A percentile compares a stretch with the other conserved stretches of the same genome.
These are phyloP conservation scores for Amaurobius ferox DNA, from an alignment of 2,888 invertebrate species.

Conservation along the genomic window DNA sequence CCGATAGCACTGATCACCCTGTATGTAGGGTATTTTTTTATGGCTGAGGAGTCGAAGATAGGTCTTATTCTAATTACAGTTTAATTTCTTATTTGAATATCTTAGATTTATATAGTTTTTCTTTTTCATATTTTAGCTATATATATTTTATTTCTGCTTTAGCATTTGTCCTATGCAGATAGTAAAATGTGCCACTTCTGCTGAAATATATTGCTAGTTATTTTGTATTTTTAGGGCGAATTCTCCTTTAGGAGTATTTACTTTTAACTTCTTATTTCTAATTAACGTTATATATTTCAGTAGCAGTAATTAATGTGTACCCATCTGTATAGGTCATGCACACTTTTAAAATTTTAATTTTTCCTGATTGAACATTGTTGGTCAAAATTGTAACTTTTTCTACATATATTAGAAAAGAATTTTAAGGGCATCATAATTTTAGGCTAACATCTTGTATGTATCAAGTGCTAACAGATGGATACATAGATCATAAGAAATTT, in stretches of 20 bases:
- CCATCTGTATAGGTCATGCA: slow-evolving; percentile 57
- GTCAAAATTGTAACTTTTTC: not conserved
- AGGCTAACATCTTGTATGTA: slow-evolving; percentile 59
- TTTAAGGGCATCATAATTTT: slow-evolving; percentile 50
- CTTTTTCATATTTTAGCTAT: no score
- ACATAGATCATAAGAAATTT: slow-evolving; percentile 57
- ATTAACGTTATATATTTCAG: slow-evolving; percentile 35
- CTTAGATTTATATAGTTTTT: no score
- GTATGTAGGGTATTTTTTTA: no score
- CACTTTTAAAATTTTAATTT: slow-evolving; percentile 23
- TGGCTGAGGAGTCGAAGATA: no score
- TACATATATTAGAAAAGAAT: slow-evolving; percentile 20
- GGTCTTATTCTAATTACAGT: no score
- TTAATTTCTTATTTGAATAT: no score
- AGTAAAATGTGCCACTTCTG: slow-evolving; percentile 24
- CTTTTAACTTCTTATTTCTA: not conserved
- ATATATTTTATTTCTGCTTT: no score
- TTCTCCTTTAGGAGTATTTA: slow-evolving; percentile 5
- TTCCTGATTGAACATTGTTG: not conserved
- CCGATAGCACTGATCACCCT: no score
- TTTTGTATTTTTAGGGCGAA: not conserved
- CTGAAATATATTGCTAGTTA: slow-evolving; percentile 28
- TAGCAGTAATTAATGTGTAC: slow-evolving; percentile 48
- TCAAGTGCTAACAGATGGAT: slow-evolving; percentile 63
- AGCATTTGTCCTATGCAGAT: slow-evolving; percentile 59